Evolutionary conservation across 1,140 invertebrate species (phyloP), one percentile per base, ranked within the genome.

Genomic region (Drosophila ohnishii): DNA sequence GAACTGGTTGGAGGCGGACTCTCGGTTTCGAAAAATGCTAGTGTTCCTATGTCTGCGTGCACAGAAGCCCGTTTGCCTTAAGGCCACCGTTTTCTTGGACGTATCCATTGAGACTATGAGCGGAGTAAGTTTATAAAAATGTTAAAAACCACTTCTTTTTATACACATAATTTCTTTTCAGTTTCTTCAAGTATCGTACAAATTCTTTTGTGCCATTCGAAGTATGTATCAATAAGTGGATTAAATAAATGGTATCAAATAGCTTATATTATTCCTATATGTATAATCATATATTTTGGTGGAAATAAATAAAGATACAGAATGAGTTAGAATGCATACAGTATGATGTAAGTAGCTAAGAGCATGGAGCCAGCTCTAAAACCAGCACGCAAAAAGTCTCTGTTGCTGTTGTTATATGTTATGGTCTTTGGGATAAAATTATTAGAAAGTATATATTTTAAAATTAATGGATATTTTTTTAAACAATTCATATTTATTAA

Each of bases 11-110:
- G 16, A 37, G 10, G 55, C 77, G 0, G 73, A 88, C 51, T 0
- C 22, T 2, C 55, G 62, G 6, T 76, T 67, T 35, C 57, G 76
- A 1, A 80, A 71, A 40, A 81, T 89, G 69, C 35, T 89, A 2
- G 39, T 84, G 5, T 3, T 79, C 3, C 53, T 87, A 0, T 57
- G 48, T 0, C 13, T 45, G 19, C 78, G 85, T 0, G 75, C 85
- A 6, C 83, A 89, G 70, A 67, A 59, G 14, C 78, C 85, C 1
- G 67, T 70, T 0, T 55, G 56, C 16, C 48, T 51, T 2, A 51
- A 51, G 30, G 48, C 30, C 6, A 51, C 48, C 10, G 48, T 14
- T 7, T 19, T 51, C 3, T 2, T 51, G 3, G 6, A 51, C 6
- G 13, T 51, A 51, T 51, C 48, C 6, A 32, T 34, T 51, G 16